Conservation (phyloP, 2,797 vertebrate genomes). For the Sebastes trivittatus region DNA sequence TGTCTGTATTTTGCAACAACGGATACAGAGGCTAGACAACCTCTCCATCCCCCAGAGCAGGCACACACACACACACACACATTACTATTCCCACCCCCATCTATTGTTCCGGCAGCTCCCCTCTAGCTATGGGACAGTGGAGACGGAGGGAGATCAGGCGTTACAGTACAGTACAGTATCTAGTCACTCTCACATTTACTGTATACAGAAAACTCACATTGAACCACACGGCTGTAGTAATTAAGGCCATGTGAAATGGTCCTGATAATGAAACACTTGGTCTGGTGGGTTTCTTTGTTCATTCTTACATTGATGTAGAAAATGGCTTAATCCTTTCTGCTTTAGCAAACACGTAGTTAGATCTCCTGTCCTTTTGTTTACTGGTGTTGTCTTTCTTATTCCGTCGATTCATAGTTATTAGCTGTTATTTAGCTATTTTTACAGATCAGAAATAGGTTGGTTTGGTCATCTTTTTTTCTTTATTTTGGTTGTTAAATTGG, state of each 20-base stretch:
- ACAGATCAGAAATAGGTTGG: neutral
- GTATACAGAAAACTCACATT: neutral
- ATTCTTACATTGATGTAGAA: neutral
- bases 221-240: neutral
- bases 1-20: slow-evolving; percentile 1
- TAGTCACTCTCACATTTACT: neutral
- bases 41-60: slow-evolving; percentile 47
- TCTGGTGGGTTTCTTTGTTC: neutral
- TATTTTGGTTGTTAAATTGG: neutral
- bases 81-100: slow-evolving; percentile 43
- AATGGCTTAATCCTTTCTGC: neutral
- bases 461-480: neutral
- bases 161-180: slow-evolving; percentile 8
- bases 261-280: slow-evolving; percentile 12
- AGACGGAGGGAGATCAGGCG: slow-evolving; percentile 28
- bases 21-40: slow-evolving; percentile 1
- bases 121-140: slow-evolving; percentile 65
- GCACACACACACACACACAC: neutral
- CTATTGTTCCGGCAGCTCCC: slow-evolving; percentile 67
- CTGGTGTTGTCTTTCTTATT: neutral
- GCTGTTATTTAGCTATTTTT: neutral
- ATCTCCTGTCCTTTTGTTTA: neutral
- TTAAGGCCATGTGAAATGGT: slow-evolving; percentile 23
- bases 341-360: neutral
- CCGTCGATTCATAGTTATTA: neutral